Conservation (phyloP, 2,797 vertebrate genomes). For the Notoglanidium macrostoma region DNA sequence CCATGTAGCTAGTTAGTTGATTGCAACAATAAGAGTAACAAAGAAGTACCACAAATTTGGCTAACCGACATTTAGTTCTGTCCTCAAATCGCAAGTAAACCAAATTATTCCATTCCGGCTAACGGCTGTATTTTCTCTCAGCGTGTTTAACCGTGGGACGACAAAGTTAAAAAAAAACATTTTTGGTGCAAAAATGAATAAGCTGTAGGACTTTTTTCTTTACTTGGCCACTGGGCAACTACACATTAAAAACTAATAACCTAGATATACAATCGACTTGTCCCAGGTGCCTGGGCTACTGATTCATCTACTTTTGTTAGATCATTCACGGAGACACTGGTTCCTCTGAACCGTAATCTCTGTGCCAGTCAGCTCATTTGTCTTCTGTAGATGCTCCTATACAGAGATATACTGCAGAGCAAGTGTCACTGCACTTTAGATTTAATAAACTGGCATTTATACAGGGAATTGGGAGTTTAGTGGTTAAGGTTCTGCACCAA, state of each 20-base stretch:
- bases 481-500: neutral
- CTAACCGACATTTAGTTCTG: neutral
- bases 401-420: neutral
- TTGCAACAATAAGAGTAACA: neutral
- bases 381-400: neutral
- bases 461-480: neutral
- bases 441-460: conserved; percentile 9
- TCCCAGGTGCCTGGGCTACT: neutral
- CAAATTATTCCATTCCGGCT: neutral
- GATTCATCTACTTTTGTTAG: neutral
- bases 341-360: neutral
- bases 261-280: neutral
- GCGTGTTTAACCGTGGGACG: neutral
- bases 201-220: neutral
- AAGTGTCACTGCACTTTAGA: neutral
- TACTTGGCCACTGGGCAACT: neutral
- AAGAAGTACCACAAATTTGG: neutral
- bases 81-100: neutral
- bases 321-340: neutral
- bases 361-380: neutral
- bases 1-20: neutral
- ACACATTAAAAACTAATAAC: neutral
- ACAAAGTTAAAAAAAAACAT: neutral
- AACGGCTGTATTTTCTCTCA: neutral
- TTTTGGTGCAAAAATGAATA: neutral